Conservation (phyloP, 2,113 vertebrate genomes). For the Siniperca knerii region DNA sequence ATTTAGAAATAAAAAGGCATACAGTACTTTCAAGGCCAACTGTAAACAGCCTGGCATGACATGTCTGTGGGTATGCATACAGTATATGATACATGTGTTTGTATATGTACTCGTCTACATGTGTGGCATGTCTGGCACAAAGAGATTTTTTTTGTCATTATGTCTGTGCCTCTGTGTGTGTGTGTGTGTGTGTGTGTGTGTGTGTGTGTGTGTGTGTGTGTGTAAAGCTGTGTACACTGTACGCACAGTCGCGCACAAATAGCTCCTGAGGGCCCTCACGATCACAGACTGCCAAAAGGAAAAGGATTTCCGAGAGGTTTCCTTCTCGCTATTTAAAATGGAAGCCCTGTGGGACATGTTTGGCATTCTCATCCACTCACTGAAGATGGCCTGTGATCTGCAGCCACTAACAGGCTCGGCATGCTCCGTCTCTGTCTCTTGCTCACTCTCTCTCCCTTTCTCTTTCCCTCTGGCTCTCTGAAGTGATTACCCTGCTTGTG, state of each 20-base stretch:
- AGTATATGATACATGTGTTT: constrained; percentile 45
- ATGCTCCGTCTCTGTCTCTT: constrained; percentile 59
- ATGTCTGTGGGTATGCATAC: constrained; percentile 28
- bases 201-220: constrained; percentile 25
- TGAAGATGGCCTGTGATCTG: constrained; percentile 83
- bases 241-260: constrained; percentile 64
- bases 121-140: constrained; percentile 64
- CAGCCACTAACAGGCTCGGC: constrained; percentile 80
- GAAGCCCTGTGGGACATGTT: constrained; percentile 80
- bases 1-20: not conserved
- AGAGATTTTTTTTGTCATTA: constrained; percentile 10
- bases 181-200: not conserved
- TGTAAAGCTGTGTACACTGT: constrained; percentile 43
- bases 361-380: constrained; percentile 82
- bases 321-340: constrained; percentile 78
- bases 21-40: not conserved
- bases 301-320: constrained; percentile 84
- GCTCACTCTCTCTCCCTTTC: constrained; percentile 51
- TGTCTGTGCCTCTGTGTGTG: not conserved
- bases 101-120: constrained; percentile 47
- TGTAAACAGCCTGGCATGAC: constrained; percentile 27
- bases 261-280: constrained; percentile 75
- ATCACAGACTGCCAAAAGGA: constrained; percentile 81
- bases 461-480: constrained; percentile 75
- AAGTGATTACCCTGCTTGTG: constrained; percentile 86